Evolutionary conservation across 1,140 invertebrate genomes (phyloP).

Genomic region (Glossosoma conforme): DNA sequence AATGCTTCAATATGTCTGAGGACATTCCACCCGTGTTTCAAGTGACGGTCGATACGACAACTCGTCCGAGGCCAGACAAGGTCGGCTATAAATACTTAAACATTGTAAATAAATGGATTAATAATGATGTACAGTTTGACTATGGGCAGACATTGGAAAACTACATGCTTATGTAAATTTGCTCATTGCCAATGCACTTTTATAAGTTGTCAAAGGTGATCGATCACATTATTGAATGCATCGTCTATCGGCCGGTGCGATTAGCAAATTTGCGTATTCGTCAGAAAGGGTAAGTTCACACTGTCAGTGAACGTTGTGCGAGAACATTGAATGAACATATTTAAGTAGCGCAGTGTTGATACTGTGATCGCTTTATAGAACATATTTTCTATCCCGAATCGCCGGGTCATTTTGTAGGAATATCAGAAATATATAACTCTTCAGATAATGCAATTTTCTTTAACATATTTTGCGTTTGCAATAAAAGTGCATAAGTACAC

Average conservation of each 20-base stretch:
- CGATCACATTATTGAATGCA: too few species aligned
- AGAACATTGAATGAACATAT: constrained; percentile 11
- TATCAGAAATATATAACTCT: neutral
- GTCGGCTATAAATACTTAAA: constrained; percentile 1
- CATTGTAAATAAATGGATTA: constrained; percentile 20
- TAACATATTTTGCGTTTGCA: constrained; percentile 5
- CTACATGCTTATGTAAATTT: constrained; percentile 20
- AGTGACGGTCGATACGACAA: too few species aligned
- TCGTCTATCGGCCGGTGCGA: too few species aligned
- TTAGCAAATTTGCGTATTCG: too few species aligned
- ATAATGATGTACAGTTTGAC: constrained; percentile 14
- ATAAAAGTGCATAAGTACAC: constrained; percentile 8
- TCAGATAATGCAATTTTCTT: neutral
- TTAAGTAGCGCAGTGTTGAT: constrained; percentile 25
- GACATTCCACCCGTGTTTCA: too few species aligned
- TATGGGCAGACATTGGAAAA: constrained; percentile 15
- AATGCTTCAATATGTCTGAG: too few species aligned
- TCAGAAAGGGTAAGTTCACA: too few species aligned
- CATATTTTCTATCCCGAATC: constrained; percentile 7
- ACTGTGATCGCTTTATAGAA: constrained; percentile 27
- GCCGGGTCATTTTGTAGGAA: constrained; percentile 1
- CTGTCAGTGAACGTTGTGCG: constrained; percentile 3
- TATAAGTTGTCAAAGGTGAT: too few species aligned
- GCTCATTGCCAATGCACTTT: constrained; percentile 4
- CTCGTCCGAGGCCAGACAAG: too few species aligned